A percentile compares a stretch with the other conserved stretches of the same genome.
phyloP scores from a whole-genome alignment of 2,888 invertebrate genomes.

The Agriotes lineatus region DNA sequence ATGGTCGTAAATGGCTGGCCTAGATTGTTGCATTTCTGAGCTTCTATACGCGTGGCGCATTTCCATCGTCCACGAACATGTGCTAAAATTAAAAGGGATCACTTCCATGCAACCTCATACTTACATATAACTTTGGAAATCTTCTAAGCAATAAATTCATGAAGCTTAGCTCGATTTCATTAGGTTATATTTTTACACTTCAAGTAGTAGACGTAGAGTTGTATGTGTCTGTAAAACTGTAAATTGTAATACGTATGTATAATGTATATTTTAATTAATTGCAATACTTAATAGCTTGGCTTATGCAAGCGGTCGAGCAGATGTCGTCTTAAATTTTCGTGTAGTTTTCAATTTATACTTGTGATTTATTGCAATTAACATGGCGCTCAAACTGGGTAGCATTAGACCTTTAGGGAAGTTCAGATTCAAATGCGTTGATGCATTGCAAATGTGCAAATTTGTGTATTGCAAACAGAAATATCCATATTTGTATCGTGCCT shows the following conservation, averaged over 20 bases:
- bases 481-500: background rate
- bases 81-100: background rate
- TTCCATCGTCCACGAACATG: background rate
- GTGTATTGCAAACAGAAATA: background rate
- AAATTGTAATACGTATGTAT: conserved; percentile 36
- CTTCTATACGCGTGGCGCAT: background rate
- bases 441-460: background rate
- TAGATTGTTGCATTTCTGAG: background rate
- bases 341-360: background rate
- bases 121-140: conserved; percentile 17
- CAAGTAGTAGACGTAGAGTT: conserved; percentile 12
- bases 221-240: conserved; percentile 31
- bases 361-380: background rate
- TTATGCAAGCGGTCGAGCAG: conserved; percentile 3
- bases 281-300: conserved; percentile 38
- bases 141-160: conserved; percentile 27
- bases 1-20: background rate
- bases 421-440: background rate
- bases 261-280: conserved; percentile 36
- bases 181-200: conserved; percentile 22
- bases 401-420: no score
- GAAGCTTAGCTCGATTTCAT: conserved; percentile 23
- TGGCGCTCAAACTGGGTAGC: background rate
- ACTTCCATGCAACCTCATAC: background rate
- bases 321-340: conserved; percentile 3